phyloP scores from a whole-genome alignment of 53 echinoderm and acorn worm species.

The Henricia sp. region DNA sequence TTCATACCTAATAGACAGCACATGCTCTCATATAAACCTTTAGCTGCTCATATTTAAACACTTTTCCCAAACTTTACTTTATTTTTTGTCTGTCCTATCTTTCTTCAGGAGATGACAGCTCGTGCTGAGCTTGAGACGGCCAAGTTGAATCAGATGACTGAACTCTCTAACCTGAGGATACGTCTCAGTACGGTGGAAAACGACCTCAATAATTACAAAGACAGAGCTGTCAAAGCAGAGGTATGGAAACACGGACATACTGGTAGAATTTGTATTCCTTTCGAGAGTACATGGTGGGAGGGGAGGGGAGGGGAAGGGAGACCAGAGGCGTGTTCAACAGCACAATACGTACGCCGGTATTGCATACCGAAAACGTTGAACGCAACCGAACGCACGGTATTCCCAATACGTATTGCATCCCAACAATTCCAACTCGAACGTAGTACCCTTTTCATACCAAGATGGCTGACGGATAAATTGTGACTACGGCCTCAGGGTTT shows the following conservation, averaged over 20 bases:
- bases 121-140: conserved; percentile 50
- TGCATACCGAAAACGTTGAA: too few species aligned
- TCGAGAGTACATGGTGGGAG: not conserved
- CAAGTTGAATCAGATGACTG: conserved; percentile 74
- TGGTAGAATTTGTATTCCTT: not conserved
- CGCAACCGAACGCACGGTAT: too few species aligned
- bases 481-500: too few species aligned
- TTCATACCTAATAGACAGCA: too few species aligned
- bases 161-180: conserved; percentile 68
- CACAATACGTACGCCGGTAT: too few species aligned
- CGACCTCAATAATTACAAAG: conserved; percentile 70
- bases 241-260: conserved; percentile 17
- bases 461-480: too few species aligned
- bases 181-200: conserved; percentile 78
- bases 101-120: conserved; percentile 67
- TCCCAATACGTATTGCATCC: too few species aligned
- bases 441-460: too few species aligned
- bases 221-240: conserved; percentile 80
- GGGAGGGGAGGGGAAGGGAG: too few species aligned
- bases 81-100: not conserved
- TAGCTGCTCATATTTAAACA: not conserved
- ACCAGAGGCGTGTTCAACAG: too few species aligned
- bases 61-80: conserved; percentile 3
- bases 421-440: too few species aligned
- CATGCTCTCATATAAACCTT: not conserved